phyloP scores from a whole-genome alignment of 2,888 invertebrate species.

The Yponomeuta sedellus region DNA sequence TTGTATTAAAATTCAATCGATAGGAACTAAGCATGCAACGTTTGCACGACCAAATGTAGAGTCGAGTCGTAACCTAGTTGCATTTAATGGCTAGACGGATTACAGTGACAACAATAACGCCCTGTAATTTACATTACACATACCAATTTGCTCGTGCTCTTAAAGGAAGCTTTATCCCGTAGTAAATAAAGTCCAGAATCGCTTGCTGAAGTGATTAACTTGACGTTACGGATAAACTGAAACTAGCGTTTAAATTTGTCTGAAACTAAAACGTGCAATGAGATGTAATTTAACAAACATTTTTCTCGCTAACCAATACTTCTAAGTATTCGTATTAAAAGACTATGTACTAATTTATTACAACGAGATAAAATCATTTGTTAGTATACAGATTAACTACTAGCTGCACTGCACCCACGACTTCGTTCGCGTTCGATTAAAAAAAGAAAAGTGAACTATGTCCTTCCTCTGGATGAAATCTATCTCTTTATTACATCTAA shows the following conservation, averaged over 20 bases:
- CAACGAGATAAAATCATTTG: too few species aligned
- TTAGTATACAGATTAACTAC: too few species aligned
- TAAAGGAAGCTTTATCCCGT: neutral
- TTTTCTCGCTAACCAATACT: too few species aligned
- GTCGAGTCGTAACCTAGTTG: neutral
- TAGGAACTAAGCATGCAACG: neutral
- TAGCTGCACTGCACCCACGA: too few species aligned
- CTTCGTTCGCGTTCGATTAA: too few species aligned
- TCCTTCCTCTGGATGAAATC: too few species aligned
- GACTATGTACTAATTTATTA: too few species aligned
- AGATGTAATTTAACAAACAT: too few species aligned
- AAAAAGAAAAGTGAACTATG: too few species aligned
- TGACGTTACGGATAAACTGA: neutral
- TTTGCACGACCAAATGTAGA: conserved; percentile 2
- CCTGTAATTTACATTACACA: conserved; percentile 2
- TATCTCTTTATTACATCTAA: too few species aligned
- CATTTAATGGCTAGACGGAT: neutral
- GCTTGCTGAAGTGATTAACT: neutral
- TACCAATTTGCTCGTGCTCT: neutral
- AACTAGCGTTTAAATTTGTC: neutral
- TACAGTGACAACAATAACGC: conserved; percentile 3
- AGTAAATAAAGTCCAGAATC: neutral
- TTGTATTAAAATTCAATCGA: neutral
- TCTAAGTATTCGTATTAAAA: too few species aligned
- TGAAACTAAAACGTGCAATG: neutral